A percentile compares a stretch with the other conserved stretches of the same genome.
Conservation (phyloP, 2,888 invertebrate genomes). For the Sturmia bella region DNA sequence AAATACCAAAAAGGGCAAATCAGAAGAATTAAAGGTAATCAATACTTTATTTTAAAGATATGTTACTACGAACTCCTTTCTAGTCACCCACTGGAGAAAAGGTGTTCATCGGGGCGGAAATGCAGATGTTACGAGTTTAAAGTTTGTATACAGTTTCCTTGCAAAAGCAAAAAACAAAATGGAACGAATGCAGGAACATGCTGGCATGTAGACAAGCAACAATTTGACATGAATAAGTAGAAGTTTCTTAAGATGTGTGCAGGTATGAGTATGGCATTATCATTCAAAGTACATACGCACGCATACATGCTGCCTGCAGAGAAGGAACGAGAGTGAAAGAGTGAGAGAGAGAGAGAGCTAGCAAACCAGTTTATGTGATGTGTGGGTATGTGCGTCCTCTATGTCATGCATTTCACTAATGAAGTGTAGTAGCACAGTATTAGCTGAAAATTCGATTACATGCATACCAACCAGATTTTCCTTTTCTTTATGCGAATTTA, state of each 20-base stretch:
- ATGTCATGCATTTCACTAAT: constrained; percentile 64
- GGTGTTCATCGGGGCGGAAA: constrained; percentile 60
- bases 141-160: constrained; percentile 47
- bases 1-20: not conserved
- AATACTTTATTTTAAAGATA: constrained; percentile 28
- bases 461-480: constrained; percentile 62
- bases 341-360: no score
- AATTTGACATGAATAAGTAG: constrained; percentile 18
- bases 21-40: constrained; percentile 1
- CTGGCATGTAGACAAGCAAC: not conserved
- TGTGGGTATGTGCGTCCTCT: constrained; percentile 8
- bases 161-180: constrained; percentile 2
- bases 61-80: not conserved
- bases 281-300: not conserved
- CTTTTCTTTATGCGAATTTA: constrained; percentile 1
- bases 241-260: not conserved
- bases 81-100: not conserved
- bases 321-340: no score
- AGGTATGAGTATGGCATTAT: constrained; percentile 23
- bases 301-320: not conserved
- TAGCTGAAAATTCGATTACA: constrained; percentile 68
- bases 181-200: not conserved
- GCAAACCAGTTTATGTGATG: constrained; percentile 3
- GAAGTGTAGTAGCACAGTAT: constrained; percentile 65
- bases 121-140: constrained; percentile 51